phyloP scores from a whole-genome alignment of 2,113 vertebrate genomes.

The Atractosteus spatula region DNA sequence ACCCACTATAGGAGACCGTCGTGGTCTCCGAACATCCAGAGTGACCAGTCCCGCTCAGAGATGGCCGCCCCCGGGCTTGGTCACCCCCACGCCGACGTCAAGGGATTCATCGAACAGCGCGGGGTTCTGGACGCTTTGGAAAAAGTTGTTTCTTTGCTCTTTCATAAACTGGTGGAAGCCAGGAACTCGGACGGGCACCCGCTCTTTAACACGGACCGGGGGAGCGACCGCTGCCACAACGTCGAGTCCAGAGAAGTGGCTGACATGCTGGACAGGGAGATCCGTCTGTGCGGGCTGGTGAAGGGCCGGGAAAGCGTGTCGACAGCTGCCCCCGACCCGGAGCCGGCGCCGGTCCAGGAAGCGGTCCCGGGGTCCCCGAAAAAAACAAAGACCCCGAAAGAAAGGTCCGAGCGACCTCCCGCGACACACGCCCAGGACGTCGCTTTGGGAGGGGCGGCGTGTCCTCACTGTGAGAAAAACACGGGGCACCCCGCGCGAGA shows the following conservation, averaged over 20 bases:
- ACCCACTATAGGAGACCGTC: neutral
- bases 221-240: too few relatives aligned
- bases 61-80: neutral
- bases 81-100: neutral
- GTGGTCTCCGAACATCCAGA: neutral
- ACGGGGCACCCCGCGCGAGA: neutral
- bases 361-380: too few relatives aligned
- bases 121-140: constrained; percentile 14
- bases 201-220: neutral
- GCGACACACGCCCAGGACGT: too few relatives aligned
- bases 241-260: too few relatives aligned
- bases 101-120: constrained; percentile 3
- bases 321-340: too few relatives aligned
- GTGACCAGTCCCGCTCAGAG: too few relatives aligned
- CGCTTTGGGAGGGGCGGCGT: too few relatives aligned
- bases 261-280: neutral
- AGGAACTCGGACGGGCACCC: constrained; percentile 8
- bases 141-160: neutral
- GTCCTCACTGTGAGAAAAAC: too few relatives aligned
- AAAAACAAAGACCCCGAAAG: too few relatives aligned
- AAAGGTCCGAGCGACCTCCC: too few relatives aligned
- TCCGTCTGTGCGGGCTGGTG: neutral
- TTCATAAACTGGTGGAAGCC: constrained; percentile 8
- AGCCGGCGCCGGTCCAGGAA: too few relatives aligned
- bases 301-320: neutral